A percentile compares a stretch with the other conserved stretches of the same genome.
Evolutionary conservation across 1,140 invertebrate genomes (phyloP).

Genomic region (Bactericera cockerelli): DNA sequence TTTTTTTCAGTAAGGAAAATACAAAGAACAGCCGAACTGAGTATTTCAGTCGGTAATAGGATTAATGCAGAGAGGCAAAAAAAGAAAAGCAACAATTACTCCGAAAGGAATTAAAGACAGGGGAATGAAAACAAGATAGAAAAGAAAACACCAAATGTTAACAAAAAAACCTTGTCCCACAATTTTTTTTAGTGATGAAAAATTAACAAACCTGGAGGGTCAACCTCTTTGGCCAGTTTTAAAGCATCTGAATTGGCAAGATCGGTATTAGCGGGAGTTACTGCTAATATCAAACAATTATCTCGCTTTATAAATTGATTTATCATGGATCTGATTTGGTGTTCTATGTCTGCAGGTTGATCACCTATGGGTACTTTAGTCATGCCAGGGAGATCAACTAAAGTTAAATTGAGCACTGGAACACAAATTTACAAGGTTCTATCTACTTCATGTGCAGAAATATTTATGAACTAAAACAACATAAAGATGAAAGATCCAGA

Average conservation of each 20-base stretch:
- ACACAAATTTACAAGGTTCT: conserved; percentile 22
- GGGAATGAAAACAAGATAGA: neutral
- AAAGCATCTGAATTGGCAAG: conserved; percentile 92
- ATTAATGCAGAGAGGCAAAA: no score
- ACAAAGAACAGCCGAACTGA: no score
- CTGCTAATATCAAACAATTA: conserved; percentile 84
- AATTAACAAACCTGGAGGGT: conserved; percentile 59
- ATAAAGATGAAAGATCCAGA: neutral
- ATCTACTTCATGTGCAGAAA: conserved; percentile 3
- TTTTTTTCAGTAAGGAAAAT: no score
- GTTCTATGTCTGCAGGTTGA: conserved; percentile 85
- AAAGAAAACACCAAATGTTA: conserved; percentile 1
- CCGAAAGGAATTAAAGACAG: neutral
- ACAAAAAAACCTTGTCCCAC: neutral
- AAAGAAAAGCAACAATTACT: no score
- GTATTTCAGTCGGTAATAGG: no score
- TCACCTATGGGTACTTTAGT: conserved; percentile 94
- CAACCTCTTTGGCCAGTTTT: conserved; percentile 89
- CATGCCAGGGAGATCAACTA: conserved; percentile 89
- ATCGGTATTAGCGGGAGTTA: conserved; percentile 94
- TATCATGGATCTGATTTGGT: conserved; percentile 86
- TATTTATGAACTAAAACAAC: neutral
- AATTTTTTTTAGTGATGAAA: neutral
- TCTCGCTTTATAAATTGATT: conserved; percentile 85
- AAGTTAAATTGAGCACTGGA: conserved; percentile 81